Percentiles rank a stretch among this genome's conserved stretches.
These are phyloP conservation scores for Muraenolepis orangiensis DNA, from an alignment of 2,797 vertebrate genomes.

Conservation along the genomic window DNA sequence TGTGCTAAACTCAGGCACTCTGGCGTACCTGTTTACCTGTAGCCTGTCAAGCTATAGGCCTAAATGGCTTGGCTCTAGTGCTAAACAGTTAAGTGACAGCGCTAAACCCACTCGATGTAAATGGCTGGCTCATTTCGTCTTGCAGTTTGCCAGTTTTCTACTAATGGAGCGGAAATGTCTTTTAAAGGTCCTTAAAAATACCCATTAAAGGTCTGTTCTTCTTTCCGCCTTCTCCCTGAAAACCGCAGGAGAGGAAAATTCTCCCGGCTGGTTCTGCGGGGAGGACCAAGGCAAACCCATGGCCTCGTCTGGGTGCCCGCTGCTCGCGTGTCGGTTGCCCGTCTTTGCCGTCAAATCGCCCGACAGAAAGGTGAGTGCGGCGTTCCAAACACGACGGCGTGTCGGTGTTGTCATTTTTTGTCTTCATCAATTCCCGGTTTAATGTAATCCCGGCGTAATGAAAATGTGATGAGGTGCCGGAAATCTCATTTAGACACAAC, in stretches of 20 bases:
- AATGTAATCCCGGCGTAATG: background rate
- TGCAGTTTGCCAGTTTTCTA: background rate
- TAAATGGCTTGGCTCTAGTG: background rate
- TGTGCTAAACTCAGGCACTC: background rate
- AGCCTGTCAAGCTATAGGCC: background rate
- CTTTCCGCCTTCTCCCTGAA: background rate
- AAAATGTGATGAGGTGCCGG: background rate
- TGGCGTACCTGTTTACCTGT: background rate
- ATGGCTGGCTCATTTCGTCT: background rate
- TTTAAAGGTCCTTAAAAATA: constrained; percentile 4
- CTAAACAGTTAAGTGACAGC: background rate
- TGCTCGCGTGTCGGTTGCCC: too few relatives aligned
- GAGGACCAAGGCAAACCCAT: constrained; percentile 85
- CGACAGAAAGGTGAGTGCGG: too few relatives aligned
- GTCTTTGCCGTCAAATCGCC: too few relatives aligned
- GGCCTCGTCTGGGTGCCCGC: constrained; percentile 82
- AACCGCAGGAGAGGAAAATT: constrained; percentile 87
- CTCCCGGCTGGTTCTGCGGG: constrained; percentile 86
- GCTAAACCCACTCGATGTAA: background rate
- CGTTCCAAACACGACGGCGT: too few relatives aligned
- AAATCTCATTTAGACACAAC: background rate
- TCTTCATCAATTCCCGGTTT: background rate
- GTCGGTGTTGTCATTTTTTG: background rate
- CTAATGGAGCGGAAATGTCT: constrained; percentile 1
- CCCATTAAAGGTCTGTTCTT: background rate